Evolutionary conservation across 2,113 vertebrate species (phyloP).

Genomic region (Cacatua alba): DNA sequence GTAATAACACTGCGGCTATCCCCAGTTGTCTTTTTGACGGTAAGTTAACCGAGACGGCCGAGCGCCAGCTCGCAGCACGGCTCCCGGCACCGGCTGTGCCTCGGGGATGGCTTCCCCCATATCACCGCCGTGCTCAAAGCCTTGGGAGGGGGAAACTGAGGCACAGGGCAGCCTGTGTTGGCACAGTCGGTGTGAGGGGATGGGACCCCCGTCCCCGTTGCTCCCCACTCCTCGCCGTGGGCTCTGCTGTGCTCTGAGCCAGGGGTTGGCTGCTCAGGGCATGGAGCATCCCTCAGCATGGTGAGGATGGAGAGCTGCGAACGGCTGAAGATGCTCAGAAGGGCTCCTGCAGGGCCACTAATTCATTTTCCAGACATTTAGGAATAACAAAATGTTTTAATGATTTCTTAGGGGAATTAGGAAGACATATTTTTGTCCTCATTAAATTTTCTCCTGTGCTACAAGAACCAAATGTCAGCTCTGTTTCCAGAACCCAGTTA

Average conservation of each 20-base stretch:
- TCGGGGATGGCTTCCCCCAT: not conserved
- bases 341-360: conserved; percentile 73
- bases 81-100: not conserved
- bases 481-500: conserved; percentile 24
- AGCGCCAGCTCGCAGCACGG: not conserved
- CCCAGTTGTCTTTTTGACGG: conserved; percentile 54
- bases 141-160: not conserved
- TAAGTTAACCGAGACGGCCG: not conserved
- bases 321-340: conserved; percentile 37
- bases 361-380: conserved; percentile 81
- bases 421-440: conserved; percentile 77
- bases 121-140: accelerated
- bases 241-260: not conserved
- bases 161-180: not conserved
- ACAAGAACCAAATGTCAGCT: conserved; percentile 75
- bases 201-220: accelerated
- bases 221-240: not conserved
- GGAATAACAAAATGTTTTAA: conserved; percentile 82
- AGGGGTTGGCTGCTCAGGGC: accelerated
- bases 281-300: not conserved
- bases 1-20: conserved; percentile 60
- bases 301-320: not conserved
- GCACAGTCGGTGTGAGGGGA: not conserved
- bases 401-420: conserved; percentile 81
- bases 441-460: conserved; percentile 77